These are phyloP conservation scores for Tipula lateralis DNA, from an alignment of 2,888 invertebrate species.

Conservation along the genomic window DNA sequence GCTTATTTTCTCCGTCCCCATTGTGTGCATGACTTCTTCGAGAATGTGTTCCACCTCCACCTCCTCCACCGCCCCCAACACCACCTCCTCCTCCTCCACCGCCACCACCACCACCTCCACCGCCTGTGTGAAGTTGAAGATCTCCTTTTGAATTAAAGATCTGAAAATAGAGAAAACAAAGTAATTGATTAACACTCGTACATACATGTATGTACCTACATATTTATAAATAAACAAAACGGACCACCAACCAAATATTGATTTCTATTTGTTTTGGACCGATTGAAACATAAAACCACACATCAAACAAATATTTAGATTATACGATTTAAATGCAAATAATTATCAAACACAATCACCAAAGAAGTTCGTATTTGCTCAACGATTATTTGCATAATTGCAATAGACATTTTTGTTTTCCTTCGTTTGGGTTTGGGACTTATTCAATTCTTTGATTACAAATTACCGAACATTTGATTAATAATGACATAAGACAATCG, in stretches of 20 bases:
- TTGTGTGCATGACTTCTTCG: background rate
- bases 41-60: constrained; percentile 30
- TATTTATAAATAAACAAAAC: background rate
- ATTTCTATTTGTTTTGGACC: background rate
- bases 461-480: constrained; percentile 24
- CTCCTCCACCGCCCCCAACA: constrained; percentile 35
- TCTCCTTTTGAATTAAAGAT: constrained; percentile 97
- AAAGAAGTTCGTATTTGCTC: background rate
- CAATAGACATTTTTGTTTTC: background rate
- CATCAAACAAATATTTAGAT: background rate
- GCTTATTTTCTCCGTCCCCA: constrained; percentile 97
- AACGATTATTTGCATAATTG: constrained; percentile 1
- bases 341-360: background rate
- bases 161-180: constrained; percentile 59
- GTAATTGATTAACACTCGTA: background rate
- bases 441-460: background rate
- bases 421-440: background rate
- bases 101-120: constrained; percentile 50
- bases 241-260: constrained; percentile 26
- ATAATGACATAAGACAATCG: background rate
- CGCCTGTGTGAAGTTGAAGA: constrained; percentile 85
- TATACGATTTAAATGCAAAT: background rate
- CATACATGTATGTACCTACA: too few species aligned
- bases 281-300: background rate
- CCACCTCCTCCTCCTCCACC: constrained; percentile 39